Evolutionary conservation across 2,113 vertebrate genomes (phyloP), one percentile per base, ranked within the genome.

Genomic region (Cavia aperea): DNA sequence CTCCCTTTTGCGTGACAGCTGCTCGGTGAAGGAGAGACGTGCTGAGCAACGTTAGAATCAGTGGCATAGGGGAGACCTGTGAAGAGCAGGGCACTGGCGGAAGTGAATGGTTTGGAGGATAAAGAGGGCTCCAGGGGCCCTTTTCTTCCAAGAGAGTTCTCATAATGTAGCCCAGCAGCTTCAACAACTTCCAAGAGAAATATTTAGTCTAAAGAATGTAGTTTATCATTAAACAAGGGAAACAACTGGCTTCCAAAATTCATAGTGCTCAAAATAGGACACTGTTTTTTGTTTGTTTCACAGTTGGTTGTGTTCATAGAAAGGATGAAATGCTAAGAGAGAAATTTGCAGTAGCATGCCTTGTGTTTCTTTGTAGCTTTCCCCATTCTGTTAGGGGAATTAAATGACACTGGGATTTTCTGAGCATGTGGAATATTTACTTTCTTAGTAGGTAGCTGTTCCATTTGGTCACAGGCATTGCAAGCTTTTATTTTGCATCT

Each of bases 1-100:
- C 95, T 91, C 84, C 51, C 77, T 82, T 46, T 88, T 73, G 26
- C 81, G 86, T 82, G 92, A 81, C 90, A 91, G 84, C 77, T 95
- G 88, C 70, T 90, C 62, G 63, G 2, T 26, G 72, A 89, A 92
- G 88, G 70, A 90, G 18, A 62, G 70, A 63, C 15, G 49, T 18
- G 5, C 8, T 60, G 75, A 89, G 54, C 39, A 85, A 14, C 65
- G 60, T 65, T 73, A 68, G 84, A 77, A 81, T 86, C 31, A 13
- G 82, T 39, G 75, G 68, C 19, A 33, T 31, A 31, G 16, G 39
- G 60, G 70, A 72, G 75, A 84, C 14, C 73, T 2, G 9, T 23
- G 36, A 90, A 26, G 68, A 73, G 65, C 70, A 79, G 62, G 83
- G 26, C 13, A 18, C 60, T 36, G 23, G 18, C 68, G 49, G 33